Evolutionary conservation across 1,140 invertebrate genomes (phyloP), one percentile per base, ranked within the genome.

Genomic region (Asbolus verrucosus): DNA sequence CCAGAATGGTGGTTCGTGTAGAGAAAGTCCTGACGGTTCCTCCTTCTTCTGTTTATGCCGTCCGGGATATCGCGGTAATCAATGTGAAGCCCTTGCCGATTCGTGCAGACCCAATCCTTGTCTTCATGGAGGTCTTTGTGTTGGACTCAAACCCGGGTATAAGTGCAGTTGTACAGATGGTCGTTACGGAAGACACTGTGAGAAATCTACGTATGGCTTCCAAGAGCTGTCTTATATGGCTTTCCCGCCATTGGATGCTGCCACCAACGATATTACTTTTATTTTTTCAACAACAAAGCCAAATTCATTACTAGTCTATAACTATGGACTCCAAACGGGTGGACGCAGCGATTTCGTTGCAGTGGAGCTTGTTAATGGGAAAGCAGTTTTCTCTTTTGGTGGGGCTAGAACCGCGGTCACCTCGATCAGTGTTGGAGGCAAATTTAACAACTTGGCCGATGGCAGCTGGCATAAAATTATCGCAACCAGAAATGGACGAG

Each of bases 321-420:
- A 97, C 74, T 97, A 92, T 76, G 95, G 94, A 0, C 83, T 88
- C 0, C 92, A 93, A 78, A 92, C 88, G 36, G 92, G 94, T 18
- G 94, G 94, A 1, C 83, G 94, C 73, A 96, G 94, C 0, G 95
- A 97, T 79, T 98, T 97, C 79, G 87, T 98, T 19, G 94, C 95
- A 0, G 85, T 98, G 33, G 94, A 98, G 82, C 79, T 98, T 50
- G 84, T 96, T 0, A 86, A 89, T 30, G 94, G 94, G 0, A 88
- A 88, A 75, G 90, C 94, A 0, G 85, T 91, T 9, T 96, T 98
- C 81, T 96, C 95, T 0, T 96, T 94, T 78, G 94, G 94, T 18
- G 94, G 93, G 1, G 88, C 93, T 0, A 85, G 92, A 75, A 94
- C 93, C 16, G 93, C 93, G 1, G 94, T 96, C 27, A 93, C 92